Percentiles rank a stretch among this genome's conserved stretches.
Evolutionary conservation across 2,888 invertebrate genomes (phyloP).

Genomic region (Sinhomidia bicolor): DNA sequence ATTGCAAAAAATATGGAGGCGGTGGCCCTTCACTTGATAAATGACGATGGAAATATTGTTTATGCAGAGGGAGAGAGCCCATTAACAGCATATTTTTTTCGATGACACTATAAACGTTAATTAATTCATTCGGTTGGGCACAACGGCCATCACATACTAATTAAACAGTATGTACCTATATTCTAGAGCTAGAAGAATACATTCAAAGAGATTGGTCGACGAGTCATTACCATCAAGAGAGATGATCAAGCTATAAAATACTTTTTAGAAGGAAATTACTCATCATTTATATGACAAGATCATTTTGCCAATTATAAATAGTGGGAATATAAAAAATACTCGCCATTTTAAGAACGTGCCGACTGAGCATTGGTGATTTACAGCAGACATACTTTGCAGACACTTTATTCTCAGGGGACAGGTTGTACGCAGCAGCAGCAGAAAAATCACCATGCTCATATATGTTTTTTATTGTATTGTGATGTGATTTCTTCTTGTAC

Average conservation of each 20-base stretch:
- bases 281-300: conserved; percentile 5
- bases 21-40: conserved; percentile 10
- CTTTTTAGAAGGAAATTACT: conserved; percentile 1
- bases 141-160: conserved; percentile 39
- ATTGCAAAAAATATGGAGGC: conserved; percentile 3
- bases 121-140: conserved; percentile 58
- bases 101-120: conserved; percentile 28
- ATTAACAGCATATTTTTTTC: background rate
- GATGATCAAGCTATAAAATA: background rate
- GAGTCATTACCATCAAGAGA: background rate
- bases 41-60: too few species aligned
- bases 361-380: background rate
- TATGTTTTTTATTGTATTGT: background rate
- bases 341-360: background rate
- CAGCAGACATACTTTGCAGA: background rate
- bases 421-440: background rate
- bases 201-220: background rate
- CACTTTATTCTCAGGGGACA: background rate
- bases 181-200: background rate
- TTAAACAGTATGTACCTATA: background rate
- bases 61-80: too few species aligned
- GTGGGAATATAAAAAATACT: background rate
- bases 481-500: conserved; percentile 14
- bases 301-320: background rate
- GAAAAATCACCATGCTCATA: background rate